Evolutionary conservation across 2,888 invertebrate species (phyloP).

Genomic region (Sipha maydis): DNA sequence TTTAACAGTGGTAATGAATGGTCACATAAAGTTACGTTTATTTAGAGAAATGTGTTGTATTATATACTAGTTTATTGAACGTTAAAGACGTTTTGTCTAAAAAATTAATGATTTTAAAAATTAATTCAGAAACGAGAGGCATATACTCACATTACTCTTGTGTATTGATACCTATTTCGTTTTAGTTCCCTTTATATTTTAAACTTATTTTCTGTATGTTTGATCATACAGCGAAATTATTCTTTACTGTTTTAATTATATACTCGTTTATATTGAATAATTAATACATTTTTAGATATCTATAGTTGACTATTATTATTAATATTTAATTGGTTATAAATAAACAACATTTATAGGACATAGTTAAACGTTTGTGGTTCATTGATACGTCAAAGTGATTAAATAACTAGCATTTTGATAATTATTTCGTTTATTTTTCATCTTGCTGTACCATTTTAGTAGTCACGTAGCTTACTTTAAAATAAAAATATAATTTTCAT

Average conservation of each 20-base stretch:
- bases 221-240: no score
- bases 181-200: background rate
- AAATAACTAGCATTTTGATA: constrained; percentile 11
- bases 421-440: constrained; percentile 7
- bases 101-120: background rate
- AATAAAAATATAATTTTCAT: background rate
- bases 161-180: background rate
- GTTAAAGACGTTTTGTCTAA: background rate
- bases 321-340: background rate
- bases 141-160: background rate
- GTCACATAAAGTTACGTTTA: background rate
- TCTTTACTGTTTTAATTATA: background rate
- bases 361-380: background rate
- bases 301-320: no score
- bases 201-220: background rate
- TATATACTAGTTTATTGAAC: background rate
- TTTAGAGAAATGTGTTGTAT: background rate
- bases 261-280: background rate
- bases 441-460: background rate
- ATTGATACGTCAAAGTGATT: constrained; percentile 11
- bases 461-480: background rate
- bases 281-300: no score
- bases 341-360: constrained; percentile 13
- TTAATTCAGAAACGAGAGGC: background rate
- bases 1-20: background rate